phyloP scores from a whole-genome alignment of 1,140 invertebrate genomes.

The Harlomillsia oculata region DNA sequence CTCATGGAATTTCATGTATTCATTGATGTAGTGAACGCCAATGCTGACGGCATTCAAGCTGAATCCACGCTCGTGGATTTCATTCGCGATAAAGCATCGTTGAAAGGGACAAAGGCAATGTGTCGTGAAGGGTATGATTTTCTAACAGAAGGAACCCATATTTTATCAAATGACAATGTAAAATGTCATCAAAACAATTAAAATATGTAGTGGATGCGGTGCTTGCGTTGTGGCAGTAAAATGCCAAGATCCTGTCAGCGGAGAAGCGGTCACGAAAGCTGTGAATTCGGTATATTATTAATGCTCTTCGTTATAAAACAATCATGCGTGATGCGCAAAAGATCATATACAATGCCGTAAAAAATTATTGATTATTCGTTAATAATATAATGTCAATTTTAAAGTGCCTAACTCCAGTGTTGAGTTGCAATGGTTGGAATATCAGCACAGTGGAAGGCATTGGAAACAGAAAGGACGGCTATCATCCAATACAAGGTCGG shows the following conservation, averaged over 20 bases:
- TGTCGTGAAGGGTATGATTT: conserved; percentile 31
- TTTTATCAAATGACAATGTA: too few relatives aligned
- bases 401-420: conserved; percentile 35
- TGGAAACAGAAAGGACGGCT: conserved; percentile 44
- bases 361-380: too few relatives aligned
- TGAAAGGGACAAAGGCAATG: conserved; percentile 28
- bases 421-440: conserved; percentile 32
- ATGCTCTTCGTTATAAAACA: background rate
- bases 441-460: conserved; percentile 14
- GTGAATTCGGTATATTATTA: conserved; percentile 38
- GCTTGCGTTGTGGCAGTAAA: conserved; percentile 22
- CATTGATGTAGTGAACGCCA: background rate
- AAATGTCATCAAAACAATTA: too few relatives aligned
- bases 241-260: conserved; percentile 8
- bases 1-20: background rate
- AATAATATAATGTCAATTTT: too few relatives aligned
- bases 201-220: too few relatives aligned
- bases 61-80: conserved; percentile 13
- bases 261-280: conserved; percentile 30
- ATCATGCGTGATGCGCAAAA: too few relatives aligned
- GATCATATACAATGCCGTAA: too few relatives aligned
- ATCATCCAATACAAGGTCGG: conserved; percentile 57
- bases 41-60: background rate
- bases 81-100: conserved; percentile 18
- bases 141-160: too few relatives aligned